A percentile compares a stretch with the other conserved stretches of the same genome.
These are phyloP conservation scores for Polylopha cassiicola DNA, from an alignment of 2,888 invertebrate species.

Conservation along the genomic window DNA sequence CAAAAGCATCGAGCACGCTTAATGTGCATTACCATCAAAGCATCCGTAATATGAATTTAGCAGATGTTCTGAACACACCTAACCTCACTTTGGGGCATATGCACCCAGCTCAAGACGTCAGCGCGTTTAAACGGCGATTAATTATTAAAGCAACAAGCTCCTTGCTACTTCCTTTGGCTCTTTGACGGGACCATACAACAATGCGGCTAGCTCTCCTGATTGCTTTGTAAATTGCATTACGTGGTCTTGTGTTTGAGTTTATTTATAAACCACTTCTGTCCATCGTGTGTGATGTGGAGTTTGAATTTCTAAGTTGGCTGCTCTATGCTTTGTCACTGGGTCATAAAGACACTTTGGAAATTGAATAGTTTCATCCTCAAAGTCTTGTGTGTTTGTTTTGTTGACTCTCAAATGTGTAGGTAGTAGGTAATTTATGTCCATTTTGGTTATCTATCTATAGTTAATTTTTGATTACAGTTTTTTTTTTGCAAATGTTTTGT, in stretches of 20 bases:
- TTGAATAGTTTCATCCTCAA: too few species aligned
- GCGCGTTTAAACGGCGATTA: slow-evolving; percentile 74
- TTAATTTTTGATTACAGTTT: too few species aligned
- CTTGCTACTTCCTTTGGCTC: slow-evolving; percentile 70
- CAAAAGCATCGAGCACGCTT: too few species aligned
- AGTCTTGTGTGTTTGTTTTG: too few species aligned
- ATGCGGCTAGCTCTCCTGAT: slow-evolving; percentile 68
- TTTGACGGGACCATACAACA: slow-evolving; percentile 70
- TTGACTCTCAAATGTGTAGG: too few species aligned
- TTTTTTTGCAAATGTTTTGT: too few species aligned
- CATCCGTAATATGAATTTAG: slow-evolving; percentile 26
- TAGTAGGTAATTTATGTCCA: too few species aligned
- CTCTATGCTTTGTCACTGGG: too few species aligned
- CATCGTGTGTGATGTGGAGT: too few species aligned
- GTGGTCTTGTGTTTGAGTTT: slow-evolving; percentile 35
- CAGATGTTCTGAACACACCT: slow-evolving; percentile 65
- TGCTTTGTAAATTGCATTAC: slow-evolving; percentile 71
- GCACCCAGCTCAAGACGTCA: slow-evolving; percentile 55
- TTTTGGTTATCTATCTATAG: too few species aligned
- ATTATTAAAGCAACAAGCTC: slow-evolving; percentile 69
- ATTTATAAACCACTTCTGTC: slow-evolving; percentile 19
- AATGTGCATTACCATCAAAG: slow-evolving; percentile 18
- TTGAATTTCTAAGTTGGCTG: too few species aligned
- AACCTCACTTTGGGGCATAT: slow-evolving; percentile 49
- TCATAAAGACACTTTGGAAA: too few species aligned